Percentiles rank a stretch among this genome's conserved stretches.
These are phyloP conservation scores for Phaenicophaeus curvirostris DNA, from an alignment of 2,797 vertebrate genomes.

Conservation along the genomic window DNA sequence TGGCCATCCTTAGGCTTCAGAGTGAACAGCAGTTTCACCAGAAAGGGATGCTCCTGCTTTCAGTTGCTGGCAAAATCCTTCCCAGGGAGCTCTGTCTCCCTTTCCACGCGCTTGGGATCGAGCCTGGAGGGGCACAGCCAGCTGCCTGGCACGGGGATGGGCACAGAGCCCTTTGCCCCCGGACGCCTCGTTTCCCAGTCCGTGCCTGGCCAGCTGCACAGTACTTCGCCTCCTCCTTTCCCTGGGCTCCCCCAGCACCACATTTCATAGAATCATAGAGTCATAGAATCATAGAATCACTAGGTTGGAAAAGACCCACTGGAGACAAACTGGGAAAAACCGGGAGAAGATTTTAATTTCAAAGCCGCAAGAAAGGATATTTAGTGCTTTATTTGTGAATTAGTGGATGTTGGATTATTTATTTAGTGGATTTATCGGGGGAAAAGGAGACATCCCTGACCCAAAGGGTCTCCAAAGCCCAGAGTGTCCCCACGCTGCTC, in stretches of 20 bases:
- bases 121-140: neutral
- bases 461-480: neutral
- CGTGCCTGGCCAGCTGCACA: fast-evolving
- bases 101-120: neutral
- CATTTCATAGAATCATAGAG: too few species aligned
- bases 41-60: neutral
- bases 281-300: too few species aligned
- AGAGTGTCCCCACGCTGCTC: fast-evolving
- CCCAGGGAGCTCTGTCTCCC: neutral
- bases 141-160: neutral
- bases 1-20: slow-evolving; percentile 29
- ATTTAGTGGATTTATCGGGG: neutral
- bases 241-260: fast-evolving
- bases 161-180: neutral
- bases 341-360: neutral
- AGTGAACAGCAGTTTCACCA: neutral
- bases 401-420: neutral
- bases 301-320: too few species aligned
- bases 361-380: fast-evolving
- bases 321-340: neutral
- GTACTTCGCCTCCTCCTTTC: neutral
- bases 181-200: neutral
- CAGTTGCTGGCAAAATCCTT: neutral
- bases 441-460: too few species aligned
- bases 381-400: neutral